Conservation (phyloP, 2,888 invertebrate species). For the Atrina japonica region DNA sequence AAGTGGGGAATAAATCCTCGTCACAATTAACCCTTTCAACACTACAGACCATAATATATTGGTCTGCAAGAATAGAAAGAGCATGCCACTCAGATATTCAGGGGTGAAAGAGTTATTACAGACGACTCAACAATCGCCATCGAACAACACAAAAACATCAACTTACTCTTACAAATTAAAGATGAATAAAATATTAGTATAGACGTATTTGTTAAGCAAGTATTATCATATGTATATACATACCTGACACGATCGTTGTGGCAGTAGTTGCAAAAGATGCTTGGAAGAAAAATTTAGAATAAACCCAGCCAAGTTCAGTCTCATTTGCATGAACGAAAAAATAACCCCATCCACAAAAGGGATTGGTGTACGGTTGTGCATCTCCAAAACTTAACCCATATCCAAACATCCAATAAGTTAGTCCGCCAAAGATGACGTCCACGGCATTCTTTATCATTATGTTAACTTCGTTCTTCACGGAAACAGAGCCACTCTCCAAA, state of each 20-base stretch:
- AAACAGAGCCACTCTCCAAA: conserved; percentile 70
- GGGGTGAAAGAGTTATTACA: too few relatives aligned
- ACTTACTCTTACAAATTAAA: too few relatives aligned
- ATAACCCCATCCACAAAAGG: conserved; percentile 70
- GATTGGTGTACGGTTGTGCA: conserved; percentile 51
- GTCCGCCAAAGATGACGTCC: conserved; percentile 73
- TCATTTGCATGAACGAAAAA: conserved; percentile 79
- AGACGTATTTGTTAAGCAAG: too few relatives aligned
- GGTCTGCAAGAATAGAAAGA: too few relatives aligned
- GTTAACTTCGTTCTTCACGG: conserved; percentile 72
- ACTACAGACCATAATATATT: too few relatives aligned
- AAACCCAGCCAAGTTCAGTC: conserved; percentile 59
- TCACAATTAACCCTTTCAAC: too few relatives aligned
- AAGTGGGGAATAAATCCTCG: too few relatives aligned
- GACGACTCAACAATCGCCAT: too few relatives aligned
- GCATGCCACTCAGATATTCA: too few relatives aligned
- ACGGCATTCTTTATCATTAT: conserved; percentile 76
- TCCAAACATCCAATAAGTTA: conserved; percentile 72
- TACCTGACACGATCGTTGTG: conserved; percentile 75
- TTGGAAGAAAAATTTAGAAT: conserved; percentile 71
- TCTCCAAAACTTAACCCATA: conserved; percentile 74
- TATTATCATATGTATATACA: too few relatives aligned
- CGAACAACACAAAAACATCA: too few relatives aligned
- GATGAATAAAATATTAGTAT: too few relatives aligned
- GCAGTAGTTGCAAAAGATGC: conserved; percentile 75